Base-by-base conservation (phyloP, 2,113 vertebrate species). In the Ophiodon elongatus region DNA sequence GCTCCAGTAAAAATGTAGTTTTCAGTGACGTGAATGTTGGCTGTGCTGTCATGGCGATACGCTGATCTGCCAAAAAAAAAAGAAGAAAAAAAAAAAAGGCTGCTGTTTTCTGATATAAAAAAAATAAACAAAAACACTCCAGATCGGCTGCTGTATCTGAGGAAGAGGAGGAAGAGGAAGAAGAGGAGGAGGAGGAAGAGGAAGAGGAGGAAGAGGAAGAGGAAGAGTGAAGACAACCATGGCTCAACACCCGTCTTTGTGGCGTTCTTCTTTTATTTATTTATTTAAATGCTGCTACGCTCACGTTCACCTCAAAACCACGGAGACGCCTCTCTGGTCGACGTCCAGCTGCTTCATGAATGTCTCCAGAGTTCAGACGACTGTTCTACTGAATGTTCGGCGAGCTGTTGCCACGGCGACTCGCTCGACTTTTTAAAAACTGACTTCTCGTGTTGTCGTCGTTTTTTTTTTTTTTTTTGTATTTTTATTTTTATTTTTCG, bases 11-110 rank as follows among this genome's bases (percentile, higher is more conserved):
- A 25, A 87, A 54, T 82, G 88, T 92, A 87, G 92, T 93, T 93
- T 50, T 76, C 74, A 91, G 92, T 93, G 93, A 90, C 83, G 90
- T 94, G 92, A 92, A 90, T 91, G 91, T 93, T 84, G 89, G 91
- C 87, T 85, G 88, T 93, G 47, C 73, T 80, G 89, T 90, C 73
- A 73, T 76, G 67, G 72, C 5, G 83, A 87, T 63, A 37, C 84
- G 76, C 19, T 41, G 60, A 54, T 56, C 3, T 25, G n/a, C n/a
- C 54, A 14, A 25, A 25, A 56, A 56, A 56, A 25, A 56, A 23
- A 52, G 0, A 52, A 23, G 1, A 50, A 21, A 72, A 25, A 41
- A 52, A 50, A 41, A 41, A 41, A 41, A 45, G 60, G 82, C 84
- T 75, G 87, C 79, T 82, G 71, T 79, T 65, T 80, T 65, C 37